Evolutionary conservation across 2,888 invertebrate genomes (phyloP).

Genomic region (Hetaerina titia): DNA sequence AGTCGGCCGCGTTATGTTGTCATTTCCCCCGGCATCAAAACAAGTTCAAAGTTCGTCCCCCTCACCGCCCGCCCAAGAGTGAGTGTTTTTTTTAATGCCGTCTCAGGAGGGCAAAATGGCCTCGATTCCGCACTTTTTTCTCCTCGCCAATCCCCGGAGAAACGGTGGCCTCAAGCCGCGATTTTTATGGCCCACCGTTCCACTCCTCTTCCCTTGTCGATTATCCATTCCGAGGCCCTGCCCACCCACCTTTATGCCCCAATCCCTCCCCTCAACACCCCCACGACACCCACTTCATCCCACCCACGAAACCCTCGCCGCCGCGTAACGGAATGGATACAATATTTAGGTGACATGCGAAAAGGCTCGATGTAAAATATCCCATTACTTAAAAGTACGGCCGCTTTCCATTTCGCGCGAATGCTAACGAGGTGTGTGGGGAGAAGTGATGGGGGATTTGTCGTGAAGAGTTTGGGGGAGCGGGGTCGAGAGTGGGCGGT

Average conservation of each 20-base stretch:
- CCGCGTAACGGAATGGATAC: neutral
- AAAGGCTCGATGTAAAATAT: neutral
- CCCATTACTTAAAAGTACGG: neutral
- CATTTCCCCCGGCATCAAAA: neutral
- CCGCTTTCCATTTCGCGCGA: constrained; percentile 39
- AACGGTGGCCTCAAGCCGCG: neutral
- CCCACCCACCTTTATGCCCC: neutral
- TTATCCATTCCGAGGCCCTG: no score
- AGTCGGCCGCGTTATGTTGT: neutral
- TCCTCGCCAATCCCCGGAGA: neutral
- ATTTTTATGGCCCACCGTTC: neutral
- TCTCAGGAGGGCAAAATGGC: neutral
- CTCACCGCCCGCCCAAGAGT: neutral
- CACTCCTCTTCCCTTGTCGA: neutral
- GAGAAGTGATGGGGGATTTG: neutral
- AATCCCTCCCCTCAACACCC: neutral
- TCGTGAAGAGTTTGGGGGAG: neutral
- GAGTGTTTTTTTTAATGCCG: neutral
- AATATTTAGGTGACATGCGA: constrained; percentile 1
- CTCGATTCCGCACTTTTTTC: neutral
- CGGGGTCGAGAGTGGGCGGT: neutral
- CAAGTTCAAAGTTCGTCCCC: neutral
- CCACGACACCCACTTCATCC: neutral
- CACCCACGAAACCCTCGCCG: neutral
- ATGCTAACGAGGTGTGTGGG: constrained; percentile 32